Evolutionary conservation across 1,140 invertebrate species (phyloP), one percentile per base, ranked within the genome.

Genomic region (Drosophila mojavensis): DNA sequence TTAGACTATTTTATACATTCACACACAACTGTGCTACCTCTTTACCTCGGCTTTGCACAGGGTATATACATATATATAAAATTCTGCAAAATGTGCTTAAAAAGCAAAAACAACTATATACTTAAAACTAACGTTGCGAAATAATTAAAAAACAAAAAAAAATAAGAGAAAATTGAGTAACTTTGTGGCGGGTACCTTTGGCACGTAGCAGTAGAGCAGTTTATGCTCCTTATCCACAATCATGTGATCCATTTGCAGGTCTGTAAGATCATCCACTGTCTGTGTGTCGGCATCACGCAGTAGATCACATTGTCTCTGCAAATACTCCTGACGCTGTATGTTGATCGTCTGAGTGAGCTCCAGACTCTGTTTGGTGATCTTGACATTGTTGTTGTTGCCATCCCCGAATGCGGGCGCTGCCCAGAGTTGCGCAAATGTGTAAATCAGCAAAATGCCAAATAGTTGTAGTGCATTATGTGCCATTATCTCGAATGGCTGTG

Each of bases 141-240:
- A 50, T 41, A 41, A 24, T 43, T 45, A 24, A 9, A 64, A 51
- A 15, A 39, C 60, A 48, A 10, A 39, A 39, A 36, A 36, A 36
- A 10, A 36, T 9, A 36, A 36, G 1, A 6, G 15, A 10, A 47
- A 17, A 47, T 68, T 63, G 45, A 60, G 62, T 50, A 39, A 24
- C 10, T 61, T 91, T 92, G 84, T 75, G 36, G 17, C 9, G 4
- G 10, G 15, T 93, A 97, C 96, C 94, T 98, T 98, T 60, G 98
- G 97, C 55, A 98, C 97, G 93, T 98, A 98, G 91, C 98, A 98
- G 90, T 98, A 98, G 0, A 98, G 93, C 3, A 98, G 92, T 84
- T 96, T 96, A 81, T 97, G 96, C 55, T 95, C 94, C 79, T 96
- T 95, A 90, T 98, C 96, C 15, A 97, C 95, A 64, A 97, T 93